Evolutionary conservation across 2,888 invertebrate genomes (phyloP), one percentile per base, ranked within the genome.

Genomic region (Andrena bicolor): DNA sequence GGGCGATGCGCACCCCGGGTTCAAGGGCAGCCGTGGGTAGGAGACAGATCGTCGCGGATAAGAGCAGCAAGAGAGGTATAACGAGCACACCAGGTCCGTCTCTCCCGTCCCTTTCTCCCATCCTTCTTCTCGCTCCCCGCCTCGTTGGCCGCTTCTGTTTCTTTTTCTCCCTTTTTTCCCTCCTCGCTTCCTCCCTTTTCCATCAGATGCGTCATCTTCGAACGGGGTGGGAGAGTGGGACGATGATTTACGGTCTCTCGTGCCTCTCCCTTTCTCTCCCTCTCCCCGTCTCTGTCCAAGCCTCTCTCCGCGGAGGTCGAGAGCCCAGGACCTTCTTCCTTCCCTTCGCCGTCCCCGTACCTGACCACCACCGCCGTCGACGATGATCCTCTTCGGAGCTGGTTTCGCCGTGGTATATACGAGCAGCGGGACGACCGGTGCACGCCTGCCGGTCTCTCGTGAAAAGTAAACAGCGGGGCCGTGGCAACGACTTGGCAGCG

Each of bases 181-280:
- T 66, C 80, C 69, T 77, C 80, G 80, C 77, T 83, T 80, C 83
- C 80, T 80, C 81, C 77, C 83, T 86, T 83, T 82, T 80, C 77
- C 82, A 76, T 76, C 72, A 75, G 81, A 80, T 85, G 84, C 89
- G 88, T 89, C 89, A 90, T 90, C 89, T 89, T 89, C 86, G 85
- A 80, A 65, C 65, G 65, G 61, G 53, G 75, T 63, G 35, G 69
- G 85, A 86, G 88, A 86, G 87, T 84, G 86, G 88, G 87, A 88
- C 82, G 85, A 91, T 90, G 91, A 91, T 91, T 91, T 91, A 91
- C 91, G 88, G 88, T 86, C 86, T 86, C 86, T 85, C 87, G 84
- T 86, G 82, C 77, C 77, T 66, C 66, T 76, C 41, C 16, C 5
- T 41, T 41, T 3, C 13, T 3, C 41, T 0, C 13, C 10, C 32